Evolutionary conservation across 2,888 invertebrate species (phyloP), one percentile per base, ranked within the genome.

Genomic region (Tinea trinotella): DNA sequence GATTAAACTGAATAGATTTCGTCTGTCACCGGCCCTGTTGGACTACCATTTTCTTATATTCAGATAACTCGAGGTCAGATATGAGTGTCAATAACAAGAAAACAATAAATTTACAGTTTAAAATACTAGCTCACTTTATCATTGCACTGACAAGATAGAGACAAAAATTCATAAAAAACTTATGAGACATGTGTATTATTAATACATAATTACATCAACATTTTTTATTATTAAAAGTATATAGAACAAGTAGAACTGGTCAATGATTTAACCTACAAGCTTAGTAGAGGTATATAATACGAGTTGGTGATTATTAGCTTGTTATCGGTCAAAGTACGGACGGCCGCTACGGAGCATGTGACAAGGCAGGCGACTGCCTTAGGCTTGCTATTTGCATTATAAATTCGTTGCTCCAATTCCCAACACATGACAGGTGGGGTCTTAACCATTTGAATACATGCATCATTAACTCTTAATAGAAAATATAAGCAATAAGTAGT

Each of bases 211-310:
- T 40, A 19, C 46, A 19, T 19, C 46, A 17, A 19, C 12, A 40
- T 40, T 46, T 19, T 19, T 40, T 6, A 15, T 18, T 46, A 46
- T 19, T 18, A 46, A 46, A 15, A 44, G 15, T 19, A 46, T 46
- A 46, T 46, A 19, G 46, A 46, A 19, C 46, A 46, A 46, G 46
- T 46, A 46, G 15, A 46, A 46, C 19, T 10, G 46, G 46, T 46
- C 19, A 46, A 46, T 46, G 46, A 46, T 46, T 46, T 46, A 46
- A 46, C 19, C 46, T 19, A 46, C 46, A 46, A 19, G 46, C 17
- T 18, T 46, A 46, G 17, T 19, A 19, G 46, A 46, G 2, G n/a
- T 12, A 40, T 12, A 40, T 7, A 40, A 13, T 40, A 40, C 6
- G n/a, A 40, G 6, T 13, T 35, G 19, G 46, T 17, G 46, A 46